Conservation (phyloP, 2,888 invertebrate genomes). For the Bombylius discolor region DNA sequence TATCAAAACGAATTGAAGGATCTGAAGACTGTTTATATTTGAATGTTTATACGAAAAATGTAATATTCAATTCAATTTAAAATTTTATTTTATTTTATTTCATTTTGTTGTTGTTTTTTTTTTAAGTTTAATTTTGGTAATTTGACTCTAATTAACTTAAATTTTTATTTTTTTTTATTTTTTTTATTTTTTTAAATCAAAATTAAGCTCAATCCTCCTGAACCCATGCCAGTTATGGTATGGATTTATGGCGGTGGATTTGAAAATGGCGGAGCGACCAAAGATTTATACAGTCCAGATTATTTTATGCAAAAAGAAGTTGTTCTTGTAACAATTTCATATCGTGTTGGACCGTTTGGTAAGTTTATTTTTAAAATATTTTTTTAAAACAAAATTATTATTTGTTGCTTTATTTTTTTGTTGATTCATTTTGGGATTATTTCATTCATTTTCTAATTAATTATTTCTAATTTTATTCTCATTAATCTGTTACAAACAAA, state of each 20-base stretch:
- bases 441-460: background rate
- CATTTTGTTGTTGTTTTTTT: background rate
- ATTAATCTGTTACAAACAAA: too few relatives aligned
- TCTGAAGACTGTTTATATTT: slow-evolving; percentile 42
- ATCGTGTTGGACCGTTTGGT: slow-evolving; percentile 39
- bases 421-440: background rate
- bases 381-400: too few relatives aligned
- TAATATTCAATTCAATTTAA: slow-evolving; percentile 14
- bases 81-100: background rate
- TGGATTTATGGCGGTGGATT: slow-evolving; percentile 42
- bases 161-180: too few relatives aligned
- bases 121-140: too few relatives aligned
- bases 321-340: slow-evolving; percentile 37
- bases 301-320: slow-evolving; percentile 38
- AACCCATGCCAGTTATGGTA: slow-evolving; percentile 35
- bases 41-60: slow-evolving; percentile 37
- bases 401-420: background rate
- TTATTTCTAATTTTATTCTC: too few relatives aligned
- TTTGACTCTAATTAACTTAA: too few relatives aligned
- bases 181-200: background rate
- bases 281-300: slow-evolving; percentile 36
- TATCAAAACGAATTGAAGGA: slow-evolving; percentile 33
- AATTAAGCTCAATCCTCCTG: slow-evolving; percentile 18
- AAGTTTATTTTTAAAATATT: background rate
- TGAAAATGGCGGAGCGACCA: slow-evolving; percentile 35